These are phyloP conservation scores for Callyntrura guangdongensis DNA, from an alignment of 2,888 invertebrate genomes.

Conservation along the genomic window DNA sequence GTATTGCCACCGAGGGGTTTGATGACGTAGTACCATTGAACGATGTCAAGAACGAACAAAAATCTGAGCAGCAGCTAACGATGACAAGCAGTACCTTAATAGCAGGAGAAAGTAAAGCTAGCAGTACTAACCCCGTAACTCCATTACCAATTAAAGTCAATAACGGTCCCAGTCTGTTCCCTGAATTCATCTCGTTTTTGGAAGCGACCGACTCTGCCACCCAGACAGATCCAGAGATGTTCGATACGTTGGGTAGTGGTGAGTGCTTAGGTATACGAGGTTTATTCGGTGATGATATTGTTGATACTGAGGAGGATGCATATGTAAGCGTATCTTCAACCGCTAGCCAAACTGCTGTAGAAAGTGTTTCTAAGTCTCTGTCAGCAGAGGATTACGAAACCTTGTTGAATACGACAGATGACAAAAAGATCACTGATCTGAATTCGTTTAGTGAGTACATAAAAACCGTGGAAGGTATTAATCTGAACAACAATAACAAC, in stretches of 20 bases:
- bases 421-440: background rate
- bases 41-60: background rate
- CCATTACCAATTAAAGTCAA: conserved; percentile 17
- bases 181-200: conserved; percentile 73
- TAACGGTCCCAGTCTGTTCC: conserved; percentile 40
- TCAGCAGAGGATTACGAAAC: conserved; percentile 76
- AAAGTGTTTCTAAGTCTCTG: conserved; percentile 63
- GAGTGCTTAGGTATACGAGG: conserved; percentile 56
- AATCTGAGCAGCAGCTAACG: background rate
- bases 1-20: background rate
- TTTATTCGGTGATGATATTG: conserved; percentile 44
- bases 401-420: conserved; percentile 53
- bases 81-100: background rate
- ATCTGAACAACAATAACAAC: background rate
- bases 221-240: conserved; percentile 74
- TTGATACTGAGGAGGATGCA: background rate
- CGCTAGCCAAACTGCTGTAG: conserved; percentile 74
- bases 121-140: background rate
- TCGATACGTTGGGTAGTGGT: conserved; percentile 43
- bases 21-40: background rate
- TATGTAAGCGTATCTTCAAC: conserved; percentile 78
- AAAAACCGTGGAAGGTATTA: conserved; percentile 9
- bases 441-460: conserved; percentile 43
- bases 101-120: background rate
- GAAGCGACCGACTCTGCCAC: conserved; percentile 72